Evolutionary conservation across 92 coral and sea anemone species (phyloP), one percentile per base, ranked within the genome.

Genomic region (Pocillopora grandis): DNA sequence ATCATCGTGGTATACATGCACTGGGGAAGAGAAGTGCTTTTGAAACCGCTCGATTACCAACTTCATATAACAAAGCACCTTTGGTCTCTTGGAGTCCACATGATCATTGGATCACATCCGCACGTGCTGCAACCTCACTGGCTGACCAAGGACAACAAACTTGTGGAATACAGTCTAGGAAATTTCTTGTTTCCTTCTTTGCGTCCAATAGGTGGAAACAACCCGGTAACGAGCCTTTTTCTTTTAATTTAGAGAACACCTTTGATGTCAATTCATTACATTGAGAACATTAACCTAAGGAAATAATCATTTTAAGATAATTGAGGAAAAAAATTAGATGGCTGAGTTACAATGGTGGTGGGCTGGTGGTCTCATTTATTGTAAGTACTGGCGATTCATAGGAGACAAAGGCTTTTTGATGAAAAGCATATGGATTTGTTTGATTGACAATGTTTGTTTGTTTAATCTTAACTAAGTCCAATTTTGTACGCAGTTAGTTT

Each of bases 31-130:
- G 95, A 80, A 61, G 61, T 68, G 33, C 16, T 35, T 21, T 17
- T 16, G 64, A 59, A 80, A 0, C 83, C 87, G 66, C 58, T 74
- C 3, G 37, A 75, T 9, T 78, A 76, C 17, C 90, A 91, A 79
- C 64, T 71, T 62, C 80, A 78, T 35, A 80, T 83, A 52, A 84
- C 85, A 15, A 62, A 52, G 36, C 76, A 83, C 31, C 89, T 92
- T 13, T 56, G 71, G 84, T 83, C 90, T 18, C 82, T 84, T 57
- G 95, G 93, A 9, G 95, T 85, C 9, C 91, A 83, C 8, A 82
- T 92, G n/a, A 84, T 92, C 78, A 78, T 92, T 9, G 95, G 95
- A 42, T 68, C 82, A 52, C 95, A 92, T 66, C 88, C 92, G 0
- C 95, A 92, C 62, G 76, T 85, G 52, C 80, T 92, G 5, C 91